Evolutionary conservation across 2,797 vertebrate genomes (phyloP).

Genomic region (Rousettus madagascariensis): DNA sequence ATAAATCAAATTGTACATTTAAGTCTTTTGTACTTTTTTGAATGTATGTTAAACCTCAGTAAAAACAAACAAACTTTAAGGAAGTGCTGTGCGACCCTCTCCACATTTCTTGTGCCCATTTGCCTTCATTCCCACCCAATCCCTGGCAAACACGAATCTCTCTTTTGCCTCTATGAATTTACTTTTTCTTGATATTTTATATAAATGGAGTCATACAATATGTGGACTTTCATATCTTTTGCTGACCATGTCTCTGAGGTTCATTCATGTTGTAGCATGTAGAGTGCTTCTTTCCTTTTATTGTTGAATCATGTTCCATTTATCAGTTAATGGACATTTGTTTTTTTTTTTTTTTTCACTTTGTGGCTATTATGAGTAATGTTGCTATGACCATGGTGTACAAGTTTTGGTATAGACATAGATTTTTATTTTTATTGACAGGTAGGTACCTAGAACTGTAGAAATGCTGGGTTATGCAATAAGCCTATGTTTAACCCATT

Average conservation of each 20-base stretch:
- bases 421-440: background rate
- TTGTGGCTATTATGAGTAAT: background rate
- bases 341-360: background rate
- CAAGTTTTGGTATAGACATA: background rate
- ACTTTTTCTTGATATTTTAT: background rate
- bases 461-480: background rate
- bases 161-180: background rate
- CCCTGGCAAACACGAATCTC: background rate
- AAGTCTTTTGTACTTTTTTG: background rate
- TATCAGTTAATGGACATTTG: background rate
- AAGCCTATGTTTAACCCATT: background rate
- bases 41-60: background rate
- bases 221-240: background rate
- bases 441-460: background rate
- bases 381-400: background rate
- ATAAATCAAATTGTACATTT: background rate
- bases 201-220: background rate
- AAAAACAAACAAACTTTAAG: background rate
- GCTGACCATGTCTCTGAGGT: background rate
- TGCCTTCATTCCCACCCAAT: background rate
- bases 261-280: background rate
- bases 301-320: background rate
- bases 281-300: background rate
- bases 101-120: background rate
- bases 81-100: background rate